Percentiles rank a stretch among this genome's conserved stretches.
Conservation (phyloP, 53 echinoderm and acorn worm genomes). For the Apostichopus leukothele region DNA sequence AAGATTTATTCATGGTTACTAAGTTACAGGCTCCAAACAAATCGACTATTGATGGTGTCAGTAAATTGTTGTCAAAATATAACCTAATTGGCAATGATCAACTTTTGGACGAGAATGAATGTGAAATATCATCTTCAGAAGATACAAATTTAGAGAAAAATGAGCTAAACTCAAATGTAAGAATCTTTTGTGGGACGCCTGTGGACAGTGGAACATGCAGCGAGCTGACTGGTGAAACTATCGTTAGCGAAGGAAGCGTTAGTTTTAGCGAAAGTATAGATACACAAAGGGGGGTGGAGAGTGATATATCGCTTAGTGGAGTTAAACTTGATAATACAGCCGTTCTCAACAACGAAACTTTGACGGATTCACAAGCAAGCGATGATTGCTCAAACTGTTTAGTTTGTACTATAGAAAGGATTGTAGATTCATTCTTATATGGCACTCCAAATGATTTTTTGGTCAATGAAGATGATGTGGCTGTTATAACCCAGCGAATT, state of each 20-base stretch:
- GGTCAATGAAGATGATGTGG: neutral
- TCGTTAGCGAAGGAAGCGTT: no score
- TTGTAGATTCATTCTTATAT: neutral
- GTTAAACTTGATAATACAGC: no score
- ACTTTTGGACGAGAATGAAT: neutral
- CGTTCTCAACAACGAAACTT: no score
- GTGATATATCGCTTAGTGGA: no score
- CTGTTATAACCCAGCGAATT: neutral
- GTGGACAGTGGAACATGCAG: no score
- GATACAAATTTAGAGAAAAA: no score
- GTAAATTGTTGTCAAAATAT: conserved; percentile 16
- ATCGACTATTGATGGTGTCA: neutral
- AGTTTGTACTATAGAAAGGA: conserved; percentile 24
- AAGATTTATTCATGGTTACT: conserved; percentile 1
- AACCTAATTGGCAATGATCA: neutral
- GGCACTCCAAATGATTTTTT: neutral
- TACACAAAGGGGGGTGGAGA: no score
- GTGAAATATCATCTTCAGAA: neutral
- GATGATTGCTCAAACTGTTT: conserved; percentile 3
- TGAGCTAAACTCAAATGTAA: no score
- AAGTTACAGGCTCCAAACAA: neutral
- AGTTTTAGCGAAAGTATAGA: no score
- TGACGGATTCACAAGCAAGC: no score
- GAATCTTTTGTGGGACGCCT: no score
- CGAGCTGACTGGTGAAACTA: no score